Conservation (phyloP, 1,140 invertebrate species). For the Sarcophaga bullata region DNA sequence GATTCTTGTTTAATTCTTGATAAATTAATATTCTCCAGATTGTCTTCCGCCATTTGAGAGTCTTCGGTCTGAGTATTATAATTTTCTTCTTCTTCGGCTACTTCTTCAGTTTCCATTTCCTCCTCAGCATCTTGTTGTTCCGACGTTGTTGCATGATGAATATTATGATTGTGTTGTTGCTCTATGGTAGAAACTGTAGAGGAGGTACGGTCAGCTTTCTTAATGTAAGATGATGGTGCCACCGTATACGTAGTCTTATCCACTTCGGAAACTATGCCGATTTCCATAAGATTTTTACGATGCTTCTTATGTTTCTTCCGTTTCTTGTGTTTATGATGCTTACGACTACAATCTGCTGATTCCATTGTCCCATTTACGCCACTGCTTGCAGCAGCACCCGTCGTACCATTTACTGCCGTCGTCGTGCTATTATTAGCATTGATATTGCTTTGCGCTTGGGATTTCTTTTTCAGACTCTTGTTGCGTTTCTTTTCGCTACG, state of each 20-base stretch:
- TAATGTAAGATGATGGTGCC: neutral
- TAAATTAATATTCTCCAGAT: neutral
- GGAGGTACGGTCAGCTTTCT: slow-evolving; percentile 36
- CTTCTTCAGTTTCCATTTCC: neutral
- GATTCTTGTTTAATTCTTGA: slow-evolving; percentile 51
- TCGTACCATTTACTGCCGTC: slow-evolving; percentile 23
- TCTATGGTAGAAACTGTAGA: neutral
- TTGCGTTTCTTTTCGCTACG: slow-evolving; percentile 77
- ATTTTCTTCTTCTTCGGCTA: neutral
- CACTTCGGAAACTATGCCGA: slow-evolving; percentile 36
- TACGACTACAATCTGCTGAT: slow-evolving; percentile 73
- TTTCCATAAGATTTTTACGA: slow-evolving; percentile 62
- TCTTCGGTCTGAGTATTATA: slow-evolving; percentile 31
- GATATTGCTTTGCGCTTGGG: slow-evolving; percentile 37
- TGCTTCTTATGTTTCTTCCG: slow-evolving; percentile 83
- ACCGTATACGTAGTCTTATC: slow-evolving; percentile 1
- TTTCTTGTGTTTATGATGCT: slow-evolving; percentile 77
- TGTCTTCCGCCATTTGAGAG: slow-evolving; percentile 20
- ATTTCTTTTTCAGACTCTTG: slow-evolving; percentile 76
- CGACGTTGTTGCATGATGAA: neutral
- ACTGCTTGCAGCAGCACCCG: neutral
- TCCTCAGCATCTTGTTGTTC: neutral
- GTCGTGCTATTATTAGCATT: neutral
- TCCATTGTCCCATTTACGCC: slow-evolving; percentile 59
- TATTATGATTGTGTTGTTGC: neutral